These are phyloP conservation scores for Canis aureus DNA, from an alignment of 2,113 vertebrate genomes.

Conservation along the genomic window DNA sequence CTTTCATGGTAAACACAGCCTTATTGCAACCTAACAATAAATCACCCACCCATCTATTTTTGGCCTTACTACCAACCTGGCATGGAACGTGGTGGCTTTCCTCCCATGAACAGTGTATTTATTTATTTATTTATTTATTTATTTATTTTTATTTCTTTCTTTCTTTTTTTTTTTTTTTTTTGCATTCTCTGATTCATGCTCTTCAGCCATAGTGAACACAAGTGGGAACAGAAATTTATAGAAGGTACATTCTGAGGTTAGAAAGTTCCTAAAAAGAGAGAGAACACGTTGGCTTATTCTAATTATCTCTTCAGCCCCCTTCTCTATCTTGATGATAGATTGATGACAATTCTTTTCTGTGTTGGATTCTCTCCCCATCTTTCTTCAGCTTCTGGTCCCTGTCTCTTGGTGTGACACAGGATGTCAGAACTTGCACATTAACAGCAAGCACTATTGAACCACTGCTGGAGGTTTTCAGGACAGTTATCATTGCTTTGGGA, in stretches of 20 bases:
- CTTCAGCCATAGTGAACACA: background rate
- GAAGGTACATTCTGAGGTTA: background rate
- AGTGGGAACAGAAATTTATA: background rate
- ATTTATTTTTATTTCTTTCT: too few species aligned
- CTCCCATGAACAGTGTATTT: background rate
- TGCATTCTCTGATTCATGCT: background rate
- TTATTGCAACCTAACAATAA: background rate
- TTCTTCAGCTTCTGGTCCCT: background rate
- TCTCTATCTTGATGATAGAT: background rate
- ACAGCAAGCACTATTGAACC: accelerated
- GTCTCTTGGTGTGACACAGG: background rate
- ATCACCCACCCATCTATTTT: background rate
- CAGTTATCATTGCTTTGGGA: background rate
- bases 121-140: background rate
- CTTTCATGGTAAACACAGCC: accelerated
- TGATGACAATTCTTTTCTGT: background rate
- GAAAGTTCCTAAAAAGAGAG: background rate
- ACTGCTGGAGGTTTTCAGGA: accelerated
- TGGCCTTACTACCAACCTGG: background rate
- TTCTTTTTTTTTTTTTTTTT: background rate
- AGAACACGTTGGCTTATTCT: background rate
- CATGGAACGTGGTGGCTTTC: background rate
- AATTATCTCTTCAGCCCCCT: background rate
- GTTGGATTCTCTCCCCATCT: accelerated
- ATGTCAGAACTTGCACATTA: background rate